Base-by-base conservation (phyloP, 2,797 vertebrate genomes). In the Gadopsis bispinosus region DNA sequence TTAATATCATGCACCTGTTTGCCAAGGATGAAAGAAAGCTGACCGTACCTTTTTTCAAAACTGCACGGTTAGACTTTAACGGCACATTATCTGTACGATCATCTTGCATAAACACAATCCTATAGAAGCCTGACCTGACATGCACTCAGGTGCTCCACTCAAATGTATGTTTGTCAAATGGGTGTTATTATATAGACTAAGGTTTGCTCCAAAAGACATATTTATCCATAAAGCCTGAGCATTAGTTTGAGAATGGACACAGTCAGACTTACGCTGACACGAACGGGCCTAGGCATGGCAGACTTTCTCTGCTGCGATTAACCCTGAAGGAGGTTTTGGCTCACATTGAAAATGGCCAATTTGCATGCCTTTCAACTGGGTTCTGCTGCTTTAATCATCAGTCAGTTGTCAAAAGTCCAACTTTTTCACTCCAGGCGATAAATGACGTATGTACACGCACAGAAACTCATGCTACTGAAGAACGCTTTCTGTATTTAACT, bases 31-130 rank as follows among this genome's bases (percentile, higher is more conserved):
- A 64, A 77, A 62, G 22, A 48, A 68, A 68, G 62, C 61, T 45
- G 16, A 48, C 53, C 33, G 5, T 59, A 22, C 17, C 13, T 37
- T 76, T 37, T 76, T 73, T 53, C 29, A 60, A 54, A 69, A 79
- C 33, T 31, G 62, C 51, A 67, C 35, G 22, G 22, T 55, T 59
- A 8, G 50, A 59, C 60, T 81, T 66, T 73, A 11, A 47, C 59
- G 29, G 45, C 31, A 41, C 47, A 78, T 75, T 72, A 83, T 72
- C 80, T 54, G 41, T 47, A 60, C 5, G 20, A 66, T 79, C 67
- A 85, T 73, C 71, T 75, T 78, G 64, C 50, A 77, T 83, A 73
- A 83, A 90, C 83, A 83, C 55, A 58, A 75, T 66, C 19, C 50
- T 67, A 75, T 62, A 48, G 75, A 73, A 76, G 59, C 73, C 77